Base-by-base conservation (phyloP, 2,888 invertebrate species). In the Agriotes lineatus region DNA sequence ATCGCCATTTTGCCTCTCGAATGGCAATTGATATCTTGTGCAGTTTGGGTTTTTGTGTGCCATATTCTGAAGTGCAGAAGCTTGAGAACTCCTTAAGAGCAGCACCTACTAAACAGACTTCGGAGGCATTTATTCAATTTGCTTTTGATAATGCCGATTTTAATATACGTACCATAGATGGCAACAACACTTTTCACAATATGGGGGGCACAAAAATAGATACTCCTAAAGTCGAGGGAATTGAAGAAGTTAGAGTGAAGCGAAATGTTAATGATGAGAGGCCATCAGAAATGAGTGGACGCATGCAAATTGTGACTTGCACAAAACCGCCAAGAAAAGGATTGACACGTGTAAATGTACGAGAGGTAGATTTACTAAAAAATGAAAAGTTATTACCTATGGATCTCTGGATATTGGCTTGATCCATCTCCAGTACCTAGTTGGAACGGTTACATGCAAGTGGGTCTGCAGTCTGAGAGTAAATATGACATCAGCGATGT, bases 401-500 rank as follows among this genome's bases (percentile, higher is more conserved):
- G 52, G 52, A 52, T 52, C 14, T 52, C 52, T 30, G 25, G 52
- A 52, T 52, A 30, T 20, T 52, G n/a, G 52, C 52, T 52, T 52
- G 4, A 30, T 52, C 25, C 30, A 52, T 52, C 52, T 52, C 30
- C 52, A 25, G 30, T 52, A 30, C 52, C 52, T 52, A 52, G 25
- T 52, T 48, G 48, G 48, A 48, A 48, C 44, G 48, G 48, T 48
- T 48, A 20, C 48, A 48, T 48, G 48, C 19, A 48, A 22, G 48
- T 48, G 22, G 48, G 48, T 48, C 20, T 48, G 5, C 48, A 48
- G 48, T 14, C 20, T 18, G 52, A n/a, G 30, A 14, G 30, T 52
- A 52, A 52, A 52, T 52, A 52, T 52, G 52, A 52, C 30, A 30
- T 52, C 52, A 52, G 52, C 30, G 52, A 52, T 30, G 20, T 52